These are phyloP conservation scores for Helarctos malayanus DNA, from an alignment of 2,797 vertebrate genomes.

Conservation along the genomic window DNA sequence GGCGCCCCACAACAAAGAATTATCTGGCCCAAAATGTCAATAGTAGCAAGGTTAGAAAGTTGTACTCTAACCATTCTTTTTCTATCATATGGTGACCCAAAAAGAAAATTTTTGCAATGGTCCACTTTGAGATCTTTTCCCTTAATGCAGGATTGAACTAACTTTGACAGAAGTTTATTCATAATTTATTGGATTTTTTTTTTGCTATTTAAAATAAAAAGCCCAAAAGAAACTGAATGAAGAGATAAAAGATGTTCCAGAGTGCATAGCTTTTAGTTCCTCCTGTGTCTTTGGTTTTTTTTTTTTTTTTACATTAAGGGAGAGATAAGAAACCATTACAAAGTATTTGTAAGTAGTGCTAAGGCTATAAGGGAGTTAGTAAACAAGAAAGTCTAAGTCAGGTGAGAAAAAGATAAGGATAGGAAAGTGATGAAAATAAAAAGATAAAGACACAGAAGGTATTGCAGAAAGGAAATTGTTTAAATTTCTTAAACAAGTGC, in stretches of 20 bases:
- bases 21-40: background rate
- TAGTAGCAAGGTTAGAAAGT: background rate
- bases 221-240: background rate
- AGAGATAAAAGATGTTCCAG: background rate
- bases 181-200: constrained; percentile 6
- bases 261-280: background rate
- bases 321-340: background rate
- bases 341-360: background rate
- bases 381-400: background rate
- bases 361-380: background rate
- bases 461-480: background rate
- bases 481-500: background rate
- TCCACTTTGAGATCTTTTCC: background rate
- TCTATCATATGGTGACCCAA: background rate
- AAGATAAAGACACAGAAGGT: background rate
- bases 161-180: background rate
- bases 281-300: background rate
- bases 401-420: background rate
- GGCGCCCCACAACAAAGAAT: background rate
- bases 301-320: background rate
- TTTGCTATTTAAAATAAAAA: constrained; percentile 20
- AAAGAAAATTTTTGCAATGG: background rate
- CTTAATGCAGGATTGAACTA: background rate
- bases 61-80: background rate
- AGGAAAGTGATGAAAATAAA: background rate